These are phyloP conservation scores for Apis mellifera DNA, from an alignment of 1,140 invertebrate species.

Conservation along the genomic window Amel_HAv3.1 CM009941.2:16136501-16137000, in stretches of 20 bases:
- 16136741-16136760: too few species aligned
- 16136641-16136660: too few species aligned
- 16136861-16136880: background rate
- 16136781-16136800: background rate
- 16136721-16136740: too few species aligned
- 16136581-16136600: background rate
- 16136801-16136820: background rate
- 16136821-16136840: too few species aligned
- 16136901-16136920: constrained; percentile 13
- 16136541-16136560: background rate
- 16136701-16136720: too few species aligned
- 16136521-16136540: constrained; percentile 61
- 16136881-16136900: background rate
- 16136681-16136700: too few species aligned
- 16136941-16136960: constrained; percentile 33
- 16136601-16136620: too few species aligned
- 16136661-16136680: too few species aligned
- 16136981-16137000: constrained; percentile 26
- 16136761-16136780: background rate
- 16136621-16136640: too few species aligned
- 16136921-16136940: constrained; percentile 7
- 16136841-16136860: too few species aligned
- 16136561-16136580: constrained; percentile 2
- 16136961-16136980: constrained; percentile 38
- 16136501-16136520: constrained; percentile 52